phyloP scores from a whole-genome alignment of 2,888 invertebrate genomes.

The Melipona bicolor region DNA sequence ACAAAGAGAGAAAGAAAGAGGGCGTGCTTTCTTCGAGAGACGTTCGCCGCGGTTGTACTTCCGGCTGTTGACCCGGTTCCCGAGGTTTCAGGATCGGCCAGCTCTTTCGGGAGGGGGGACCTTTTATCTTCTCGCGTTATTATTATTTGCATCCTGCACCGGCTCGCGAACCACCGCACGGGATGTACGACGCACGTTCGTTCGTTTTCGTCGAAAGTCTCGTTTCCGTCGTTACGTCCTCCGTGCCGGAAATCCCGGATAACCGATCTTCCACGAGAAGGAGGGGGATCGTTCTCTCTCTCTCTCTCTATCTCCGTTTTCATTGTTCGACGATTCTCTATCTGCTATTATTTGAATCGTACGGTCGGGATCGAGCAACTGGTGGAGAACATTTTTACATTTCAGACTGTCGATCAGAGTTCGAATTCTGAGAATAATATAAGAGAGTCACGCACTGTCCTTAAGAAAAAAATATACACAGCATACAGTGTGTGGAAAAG shows the following conservation, averaged over 20 bases:
- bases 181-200: not conserved
- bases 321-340: not conserved
- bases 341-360: too few species aligned
- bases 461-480: too few species aligned
- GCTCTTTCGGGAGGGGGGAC: constrained; percentile 31
- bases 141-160: constrained; percentile 61
- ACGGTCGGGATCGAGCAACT: too few species aligned
- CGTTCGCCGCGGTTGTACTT: constrained; percentile 60
- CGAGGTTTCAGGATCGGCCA: constrained; percentile 68
- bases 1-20: constrained; percentile 4
- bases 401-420: too few species aligned
- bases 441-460: too few species aligned
- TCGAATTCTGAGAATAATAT: too few species aligned
- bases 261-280: not conserved
- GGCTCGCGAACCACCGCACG: constrained; percentile 11
- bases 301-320: not conserved
- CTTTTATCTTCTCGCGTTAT: constrained; percentile 55
- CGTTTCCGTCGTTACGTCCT: constrained; percentile 12
- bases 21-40: constrained; percentile 54
- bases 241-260: constrained; percentile 22
- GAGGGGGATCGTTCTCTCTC: not conserved
- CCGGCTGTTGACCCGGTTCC: constrained; percentile 74
- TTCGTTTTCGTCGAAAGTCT: constrained; percentile 8
- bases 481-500: too few species aligned
- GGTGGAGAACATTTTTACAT: too few species aligned